phyloP scores from a whole-genome alignment of 2,888 invertebrate species.

The Merodon equestris region DNA sequence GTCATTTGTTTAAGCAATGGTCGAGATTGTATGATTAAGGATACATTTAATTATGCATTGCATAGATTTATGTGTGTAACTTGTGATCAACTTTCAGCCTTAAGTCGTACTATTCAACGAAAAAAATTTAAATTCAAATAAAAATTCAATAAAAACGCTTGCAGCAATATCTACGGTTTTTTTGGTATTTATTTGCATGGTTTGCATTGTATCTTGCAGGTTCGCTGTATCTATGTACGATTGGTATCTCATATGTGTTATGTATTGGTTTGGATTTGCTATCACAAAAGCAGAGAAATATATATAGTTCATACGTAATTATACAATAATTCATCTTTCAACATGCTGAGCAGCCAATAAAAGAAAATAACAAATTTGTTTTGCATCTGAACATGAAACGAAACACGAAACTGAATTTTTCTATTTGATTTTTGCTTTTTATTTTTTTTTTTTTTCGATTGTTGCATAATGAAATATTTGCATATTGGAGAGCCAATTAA shows the following conservation, averaged over 20 bases:
- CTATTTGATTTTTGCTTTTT: constrained; percentile 18
- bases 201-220: constrained; percentile 26
- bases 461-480: constrained; percentile 29
- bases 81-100: constrained; percentile 67
- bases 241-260: constrained; percentile 35
- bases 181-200: background rate
- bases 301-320: constrained; percentile 42
- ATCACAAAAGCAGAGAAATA: constrained; percentile 69
- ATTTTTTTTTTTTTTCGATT: too few species aligned
- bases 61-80: constrained; percentile 61
- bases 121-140: constrained; percentile 14
- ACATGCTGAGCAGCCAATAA: constrained; percentile 69
- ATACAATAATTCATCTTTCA: constrained; percentile 63
- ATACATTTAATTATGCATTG: constrained; percentile 66
- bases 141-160: constrained; percentile 57
- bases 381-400: constrained; percentile 66
- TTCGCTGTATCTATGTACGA: constrained; percentile 55
- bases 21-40: constrained; percentile 35
- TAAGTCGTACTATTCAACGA: constrained; percentile 49
- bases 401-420: constrained; percentile 52
- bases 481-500: constrained; percentile 60
- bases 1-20: background rate
- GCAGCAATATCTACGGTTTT: constrained; percentile 64
- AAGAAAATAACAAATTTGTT: constrained; percentile 63
- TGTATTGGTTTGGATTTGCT: constrained; percentile 52